Evolutionary conservation across 2,888 invertebrate species (phyloP).

Genomic region (Lepidochrysops patricia): DNA sequence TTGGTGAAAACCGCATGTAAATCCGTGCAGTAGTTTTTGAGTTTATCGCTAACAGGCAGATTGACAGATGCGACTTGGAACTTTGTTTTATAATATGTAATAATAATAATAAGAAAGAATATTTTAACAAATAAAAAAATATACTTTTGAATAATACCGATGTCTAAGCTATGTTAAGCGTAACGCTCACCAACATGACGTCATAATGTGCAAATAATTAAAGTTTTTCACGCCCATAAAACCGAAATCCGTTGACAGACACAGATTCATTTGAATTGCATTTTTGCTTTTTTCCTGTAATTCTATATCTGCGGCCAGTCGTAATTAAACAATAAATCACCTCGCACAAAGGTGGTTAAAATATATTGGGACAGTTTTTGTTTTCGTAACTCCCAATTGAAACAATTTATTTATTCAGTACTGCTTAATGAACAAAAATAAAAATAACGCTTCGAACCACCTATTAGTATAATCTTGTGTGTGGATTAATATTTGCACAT

Average conservation of each 20-base stretch:
- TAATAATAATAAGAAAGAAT: no score
- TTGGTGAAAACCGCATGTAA: no score
- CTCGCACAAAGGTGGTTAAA: background rate
- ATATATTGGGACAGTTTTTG: background rate
- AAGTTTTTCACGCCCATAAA: background rate
- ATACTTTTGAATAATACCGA: no score
- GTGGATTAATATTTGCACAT: background rate
- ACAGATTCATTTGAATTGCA: background rate
- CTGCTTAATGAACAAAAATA: conserved; percentile 4
- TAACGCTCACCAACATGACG: no score
- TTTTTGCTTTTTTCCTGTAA: background rate
- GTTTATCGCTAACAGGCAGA: no score
- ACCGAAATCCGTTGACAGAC: background rate
- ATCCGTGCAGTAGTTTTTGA: no score
- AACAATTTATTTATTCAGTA: conserved; percentile 6
- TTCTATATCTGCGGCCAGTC: background rate
- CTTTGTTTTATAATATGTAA: no score
- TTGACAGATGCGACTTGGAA: no score
- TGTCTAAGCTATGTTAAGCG: no score
- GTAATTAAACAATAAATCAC: conserved; percentile 1
- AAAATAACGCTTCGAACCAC: background rate
- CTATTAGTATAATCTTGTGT: background rate
- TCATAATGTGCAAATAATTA: no score
- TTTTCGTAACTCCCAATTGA: background rate
- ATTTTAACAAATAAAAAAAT: no score